Conservation (phyloP, 2,113 vertebrate genomes). For the Athene noctua region DNA sequence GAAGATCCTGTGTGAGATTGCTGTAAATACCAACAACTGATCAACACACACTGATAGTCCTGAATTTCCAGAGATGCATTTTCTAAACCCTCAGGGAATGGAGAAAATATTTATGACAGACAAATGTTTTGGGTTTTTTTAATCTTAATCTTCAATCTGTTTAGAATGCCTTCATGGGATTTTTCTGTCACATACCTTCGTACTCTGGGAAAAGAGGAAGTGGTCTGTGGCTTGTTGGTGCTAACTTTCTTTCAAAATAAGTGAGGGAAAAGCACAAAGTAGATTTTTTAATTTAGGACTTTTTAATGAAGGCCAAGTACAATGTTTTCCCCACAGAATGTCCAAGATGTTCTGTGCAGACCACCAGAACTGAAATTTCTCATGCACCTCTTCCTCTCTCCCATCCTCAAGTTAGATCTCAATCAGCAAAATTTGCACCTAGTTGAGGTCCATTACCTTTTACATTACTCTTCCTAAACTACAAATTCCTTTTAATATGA, state of each 20-base stretch:
- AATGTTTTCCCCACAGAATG: background rate
- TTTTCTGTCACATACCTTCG: constrained; percentile 16
- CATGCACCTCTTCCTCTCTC: background rate
- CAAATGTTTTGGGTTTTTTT: background rate
- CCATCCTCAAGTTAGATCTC: background rate
- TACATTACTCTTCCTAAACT: background rate
- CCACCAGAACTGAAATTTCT: background rate
- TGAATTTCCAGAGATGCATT: background rate
- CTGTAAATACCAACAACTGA: constrained; percentile 46
- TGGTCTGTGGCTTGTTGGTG: background rate
- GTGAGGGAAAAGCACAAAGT: background rate
- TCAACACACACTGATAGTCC: constrained; percentile 10
- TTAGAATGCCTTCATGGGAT: background rate
- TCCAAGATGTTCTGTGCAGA: background rate
- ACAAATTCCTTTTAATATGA: background rate
- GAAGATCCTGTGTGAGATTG: background rate
- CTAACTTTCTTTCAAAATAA: background rate
- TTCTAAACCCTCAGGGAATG: constrained; percentile 1
- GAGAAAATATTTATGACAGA: constrained; percentile 51
- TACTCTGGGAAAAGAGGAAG: background rate
- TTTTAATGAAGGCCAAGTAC: background rate
- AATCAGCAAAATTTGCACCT: background rate
- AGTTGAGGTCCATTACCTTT: background rate
- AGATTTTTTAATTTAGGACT: background rate
- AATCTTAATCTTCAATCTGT: constrained; percentile 42